Conservation (phyloP, 1,140 invertebrate genomes). For the Ephestia elutella region DNA sequence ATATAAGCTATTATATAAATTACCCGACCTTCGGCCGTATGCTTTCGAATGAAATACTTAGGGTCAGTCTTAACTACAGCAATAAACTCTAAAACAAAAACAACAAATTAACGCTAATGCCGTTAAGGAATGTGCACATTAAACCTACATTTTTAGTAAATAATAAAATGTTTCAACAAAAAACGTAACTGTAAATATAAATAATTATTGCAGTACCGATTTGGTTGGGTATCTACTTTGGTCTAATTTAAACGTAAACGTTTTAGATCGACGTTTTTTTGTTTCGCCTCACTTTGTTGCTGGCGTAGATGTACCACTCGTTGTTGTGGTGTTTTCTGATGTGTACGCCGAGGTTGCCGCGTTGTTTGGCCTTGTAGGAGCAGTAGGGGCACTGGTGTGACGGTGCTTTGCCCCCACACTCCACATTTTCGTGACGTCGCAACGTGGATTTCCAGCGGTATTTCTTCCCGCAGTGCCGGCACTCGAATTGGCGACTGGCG, state of each 20-base stretch:
- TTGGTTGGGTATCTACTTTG: constrained; percentile 70
- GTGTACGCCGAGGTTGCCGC: constrained; percentile 87
- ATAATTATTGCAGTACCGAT: constrained; percentile 69
- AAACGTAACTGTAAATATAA: constrained; percentile 56
- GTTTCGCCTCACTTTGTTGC: constrained; percentile 63
- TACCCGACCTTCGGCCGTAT: constrained; percentile 30
- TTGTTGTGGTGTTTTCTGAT: constrained; percentile 83
- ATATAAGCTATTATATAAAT: neutral
- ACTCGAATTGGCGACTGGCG: constrained; percentile 81
- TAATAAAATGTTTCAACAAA: constrained; percentile 63
- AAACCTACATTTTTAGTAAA: constrained; percentile 61
- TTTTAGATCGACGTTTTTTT: constrained; percentile 57
- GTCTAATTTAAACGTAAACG: constrained; percentile 34
- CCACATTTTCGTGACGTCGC: constrained; percentile 87
- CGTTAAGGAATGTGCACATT: constrained; percentile 71
- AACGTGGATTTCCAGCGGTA: constrained; percentile 89
- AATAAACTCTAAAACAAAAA: constrained; percentile 68
- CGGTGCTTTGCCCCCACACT: constrained; percentile 90
- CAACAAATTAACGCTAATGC: constrained; percentile 65
- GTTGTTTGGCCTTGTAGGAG: constrained; percentile 84
- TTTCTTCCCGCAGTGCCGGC: constrained; percentile 85
- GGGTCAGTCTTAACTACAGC: constrained; percentile 67
- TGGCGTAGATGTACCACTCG: constrained; percentile 69
- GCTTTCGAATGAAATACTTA: constrained; percentile 52
- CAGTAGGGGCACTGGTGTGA: constrained; percentile 88